A percentile compares a stretch with the other conserved stretches of the same genome.
These are phyloP conservation scores for Polietes domitor DNA, from an alignment of 2,888 invertebrate species.

Conservation along the genomic window DNA sequence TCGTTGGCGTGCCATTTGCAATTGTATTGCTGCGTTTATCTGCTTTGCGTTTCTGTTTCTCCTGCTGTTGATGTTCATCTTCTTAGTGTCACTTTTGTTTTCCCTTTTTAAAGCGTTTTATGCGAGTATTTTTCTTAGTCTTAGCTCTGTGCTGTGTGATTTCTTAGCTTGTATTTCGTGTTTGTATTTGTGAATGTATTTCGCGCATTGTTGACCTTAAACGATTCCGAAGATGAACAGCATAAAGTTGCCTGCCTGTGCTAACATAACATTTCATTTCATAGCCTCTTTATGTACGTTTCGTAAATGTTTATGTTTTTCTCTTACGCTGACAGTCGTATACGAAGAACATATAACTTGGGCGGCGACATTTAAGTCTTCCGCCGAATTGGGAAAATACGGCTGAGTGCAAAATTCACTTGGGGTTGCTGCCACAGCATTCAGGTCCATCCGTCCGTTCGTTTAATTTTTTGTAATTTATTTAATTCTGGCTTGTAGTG, in stretches of 20 bases:
- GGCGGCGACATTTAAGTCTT: not conserved
- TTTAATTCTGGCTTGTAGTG: no score
- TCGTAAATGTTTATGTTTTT: not conserved
- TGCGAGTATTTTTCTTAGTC: not conserved
- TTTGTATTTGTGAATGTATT: slow-evolving; percentile 2
- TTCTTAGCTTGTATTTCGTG: slow-evolving; percentile 19
- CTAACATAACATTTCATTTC: not conserved
- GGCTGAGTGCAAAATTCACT: no score
- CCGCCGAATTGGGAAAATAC: not conserved
- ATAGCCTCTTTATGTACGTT: not conserved
- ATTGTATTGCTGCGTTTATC: slow-evolving; percentile 27
- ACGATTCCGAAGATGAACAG: slow-evolving; percentile 33
- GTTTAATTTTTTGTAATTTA: no score
- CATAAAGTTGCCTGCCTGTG: no score
- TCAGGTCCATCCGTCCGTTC: no score
- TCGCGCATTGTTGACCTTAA: slow-evolving; percentile 49
- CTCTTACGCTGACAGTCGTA: not conserved
- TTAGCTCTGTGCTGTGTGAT: not conserved
- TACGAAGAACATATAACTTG: not conserved
- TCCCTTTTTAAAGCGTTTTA: not conserved
- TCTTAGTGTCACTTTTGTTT: not conserved
- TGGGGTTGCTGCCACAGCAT: no score
- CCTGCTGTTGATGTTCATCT: not conserved
- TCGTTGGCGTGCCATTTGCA: slow-evolving; percentile 32
- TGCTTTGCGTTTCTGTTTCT: not conserved